Evolutionary conservation across 2,888 invertebrate species (phyloP), one percentile per base, ranked within the genome.

Genomic region (Ichneumon xanthorius): DNA sequence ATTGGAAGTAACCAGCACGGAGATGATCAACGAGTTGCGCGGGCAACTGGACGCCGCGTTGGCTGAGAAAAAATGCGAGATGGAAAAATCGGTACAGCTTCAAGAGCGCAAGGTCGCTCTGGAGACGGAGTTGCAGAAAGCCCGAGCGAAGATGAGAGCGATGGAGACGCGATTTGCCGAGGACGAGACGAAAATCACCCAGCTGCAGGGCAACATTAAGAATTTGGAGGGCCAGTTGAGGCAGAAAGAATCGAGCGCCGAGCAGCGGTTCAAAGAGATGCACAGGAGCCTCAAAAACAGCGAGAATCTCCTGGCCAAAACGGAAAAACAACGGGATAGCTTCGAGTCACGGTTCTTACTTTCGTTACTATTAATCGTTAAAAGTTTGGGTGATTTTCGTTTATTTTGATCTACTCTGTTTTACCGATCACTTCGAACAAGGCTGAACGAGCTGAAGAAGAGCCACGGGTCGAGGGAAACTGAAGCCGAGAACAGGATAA

Each of bases 321-420:
- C 91, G 58, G 93, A 93, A 77, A 91, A 89, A 73, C 93, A 93
- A 26, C 90, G 90, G 22, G 91, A 92, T 65, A 89, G 79, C 71
- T 88, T 90, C 22, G 91, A 93, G 75, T 75, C 89, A 85, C 88
- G 91, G 93, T 92, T 78, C 22, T 40, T 84, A 63, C 45, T 82
- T 70, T 83, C 45, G 33, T 71, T 77, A 53, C 81, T 63, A 80
- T 61, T 48, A 14, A 58, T 22, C 73, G 11, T 68, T 71, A 2
- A 67, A 40, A 37, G n/a, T 40, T 65, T 61, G 4, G 14, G 22
- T 2, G 7, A 65, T 37, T 37, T 19, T n/a, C 11, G 7, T 19
- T 45, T 40, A 26, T 67, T 37, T 67, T 45, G n/a, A 14, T 63
- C 33, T 14, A 11, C 58, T 6, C 65, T 37, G 55, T 83, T 40